These are phyloP conservation scores for Hybognathus amarus DNA, from an alignment of 2,797 vertebrate genomes.

Conservation along the genomic window DNA sequence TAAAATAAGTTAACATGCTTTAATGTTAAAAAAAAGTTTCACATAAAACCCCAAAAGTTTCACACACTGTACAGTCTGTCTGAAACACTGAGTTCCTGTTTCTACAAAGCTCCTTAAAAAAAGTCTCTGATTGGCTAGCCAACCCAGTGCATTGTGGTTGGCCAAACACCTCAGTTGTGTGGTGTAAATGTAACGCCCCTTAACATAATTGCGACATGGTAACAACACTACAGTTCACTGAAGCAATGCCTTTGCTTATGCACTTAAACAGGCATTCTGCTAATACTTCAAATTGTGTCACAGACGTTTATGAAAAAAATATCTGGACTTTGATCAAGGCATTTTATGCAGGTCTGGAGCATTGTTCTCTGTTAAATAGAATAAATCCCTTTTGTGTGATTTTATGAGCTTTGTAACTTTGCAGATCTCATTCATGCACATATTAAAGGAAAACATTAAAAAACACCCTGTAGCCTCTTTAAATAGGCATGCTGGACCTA, in stretches of 20 bases:
- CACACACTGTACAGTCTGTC: background rate
- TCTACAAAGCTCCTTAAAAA: background rate
- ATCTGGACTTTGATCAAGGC: background rate
- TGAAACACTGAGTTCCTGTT: background rate
- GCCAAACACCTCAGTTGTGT: background rate
- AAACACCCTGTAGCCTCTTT: background rate
- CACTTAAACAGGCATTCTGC: background rate
- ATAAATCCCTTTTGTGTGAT: background rate
- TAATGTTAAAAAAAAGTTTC: background rate
- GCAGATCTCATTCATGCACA: background rate
- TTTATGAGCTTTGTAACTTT: background rate
- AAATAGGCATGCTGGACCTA: background rate
- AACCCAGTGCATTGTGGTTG: background rate
- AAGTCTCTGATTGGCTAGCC: background rate
- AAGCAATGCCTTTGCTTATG: background rate
- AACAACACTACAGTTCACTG: background rate
- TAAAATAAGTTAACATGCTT: background rate
- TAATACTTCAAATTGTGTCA: background rate
- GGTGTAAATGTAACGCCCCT: background rate
- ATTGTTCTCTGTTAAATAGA: background rate
- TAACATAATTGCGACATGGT: background rate
- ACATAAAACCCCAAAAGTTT: background rate
- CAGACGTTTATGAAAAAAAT: background rate
- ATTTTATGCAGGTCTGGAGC: background rate
- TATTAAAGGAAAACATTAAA: background rate